Base-by-base conservation (phyloP, 35 echinoderm and acorn worm species). In the Chiridota heheva region DNA sequence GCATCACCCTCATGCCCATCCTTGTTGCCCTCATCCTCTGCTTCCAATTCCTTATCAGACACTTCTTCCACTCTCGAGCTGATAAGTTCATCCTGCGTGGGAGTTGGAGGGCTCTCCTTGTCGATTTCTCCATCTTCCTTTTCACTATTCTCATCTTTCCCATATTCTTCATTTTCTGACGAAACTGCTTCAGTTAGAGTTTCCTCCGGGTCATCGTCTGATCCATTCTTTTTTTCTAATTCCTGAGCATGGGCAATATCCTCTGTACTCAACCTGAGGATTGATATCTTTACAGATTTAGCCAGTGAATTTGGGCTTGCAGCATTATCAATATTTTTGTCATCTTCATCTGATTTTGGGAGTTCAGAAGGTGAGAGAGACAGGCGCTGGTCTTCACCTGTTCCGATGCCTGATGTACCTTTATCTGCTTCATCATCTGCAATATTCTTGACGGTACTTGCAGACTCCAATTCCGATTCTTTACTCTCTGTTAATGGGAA, bases 41-140 rank as follows among this genome's bases (percentile, higher is more conserved):
- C 31, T 36, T 27, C 16, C 55, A 3, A 42, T 58, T 15, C 80
- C 35, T 49, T 42, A 37, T 78, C 80, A 59, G 40, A 77, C 76
- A 44, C 84, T 37, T 36, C 62, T 33, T 44, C 59, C 20, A 83
- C 90, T 35, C 28, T 33, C 7, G 38, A 72, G 63, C 45, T 48
- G 31, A 72, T 45, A 7, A 72, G 84, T 75, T 93, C 90, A 88
- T 93, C 90, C 72, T 93, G 90, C 4, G 90, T 93, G 33, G 90
- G 90, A 15, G 90, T 93, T 42, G 90, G 77, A 38, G 90, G 90
- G 43, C 73, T 93, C 25, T 93, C 90, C 20, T 81, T 61, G 25
- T 36, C 36, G 64, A 8, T 56, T 51, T 46, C 60, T 53, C 31
- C 70, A 59, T 76, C 60, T 51, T 68, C 41, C 53, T 35, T 33